phyloP scores from a whole-genome alignment of 2,113 vertebrate species.

The Antennarius striatus region DNA sequence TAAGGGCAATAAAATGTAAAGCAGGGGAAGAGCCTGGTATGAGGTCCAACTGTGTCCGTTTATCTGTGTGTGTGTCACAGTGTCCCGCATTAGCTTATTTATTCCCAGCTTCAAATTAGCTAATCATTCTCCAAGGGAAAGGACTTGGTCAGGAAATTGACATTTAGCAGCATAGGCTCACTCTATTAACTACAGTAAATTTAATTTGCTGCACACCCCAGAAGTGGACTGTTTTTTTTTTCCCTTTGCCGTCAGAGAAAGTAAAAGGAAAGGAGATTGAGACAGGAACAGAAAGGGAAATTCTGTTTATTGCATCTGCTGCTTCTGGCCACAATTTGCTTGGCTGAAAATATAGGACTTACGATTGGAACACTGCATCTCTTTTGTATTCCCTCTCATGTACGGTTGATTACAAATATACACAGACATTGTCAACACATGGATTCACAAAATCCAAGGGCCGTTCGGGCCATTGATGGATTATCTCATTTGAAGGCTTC shows the following conservation, averaged over 20 bases:
- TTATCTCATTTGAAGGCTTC: constrained; percentile 57
- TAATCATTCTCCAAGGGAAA: constrained; percentile 85
- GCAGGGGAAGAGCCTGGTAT: constrained; percentile 75
- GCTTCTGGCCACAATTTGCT: constrained; percentile 73
- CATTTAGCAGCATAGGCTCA: constrained; percentile 83
- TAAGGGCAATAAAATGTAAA: constrained; percentile 83
- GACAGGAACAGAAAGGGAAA: constrained; percentile 28
- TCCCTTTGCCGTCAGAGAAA: constrained; percentile 62
- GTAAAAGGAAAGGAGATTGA: constrained; percentile 28
- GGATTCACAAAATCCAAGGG: constrained; percentile 61
- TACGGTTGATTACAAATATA: constrained; percentile 72
- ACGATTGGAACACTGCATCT: constrained; percentile 58
- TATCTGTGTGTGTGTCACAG: constrained; percentile 73
- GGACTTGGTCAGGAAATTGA: constrained; percentile 85
- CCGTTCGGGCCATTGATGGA: constrained; percentile 66
- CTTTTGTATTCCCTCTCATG: constrained; percentile 66
- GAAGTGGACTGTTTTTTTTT: constrained; percentile 72
- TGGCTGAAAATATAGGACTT: constrained; percentile 71
- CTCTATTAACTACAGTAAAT: constrained; percentile 86
- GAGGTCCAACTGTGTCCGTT: constrained; percentile 76
- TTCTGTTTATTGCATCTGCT: constrained; percentile 75
- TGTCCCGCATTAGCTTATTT: constrained; percentile 80
- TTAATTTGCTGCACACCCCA: constrained; percentile 83
- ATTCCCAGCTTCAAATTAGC: constrained; percentile 80
- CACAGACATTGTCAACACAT: constrained; percentile 66